These are phyloP conservation scores for Andricus grossulariae DNA, from an alignment of 1,140 invertebrate species.

Conservation along the genomic window DNA sequence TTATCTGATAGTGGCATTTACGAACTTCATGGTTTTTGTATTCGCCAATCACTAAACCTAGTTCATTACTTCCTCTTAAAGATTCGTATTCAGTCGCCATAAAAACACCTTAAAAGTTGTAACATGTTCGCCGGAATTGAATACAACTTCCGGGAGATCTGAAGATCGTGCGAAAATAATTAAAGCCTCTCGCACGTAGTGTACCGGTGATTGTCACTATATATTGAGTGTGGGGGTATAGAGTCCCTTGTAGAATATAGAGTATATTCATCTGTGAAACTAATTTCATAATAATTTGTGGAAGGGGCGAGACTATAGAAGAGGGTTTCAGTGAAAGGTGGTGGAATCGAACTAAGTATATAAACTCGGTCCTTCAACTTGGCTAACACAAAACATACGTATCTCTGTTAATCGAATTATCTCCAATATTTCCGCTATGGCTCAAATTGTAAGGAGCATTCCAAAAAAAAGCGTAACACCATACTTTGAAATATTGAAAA, in stretches of 20 bases:
- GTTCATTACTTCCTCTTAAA: too few species aligned
- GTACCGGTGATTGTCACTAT: background rate
- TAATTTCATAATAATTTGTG: background rate
- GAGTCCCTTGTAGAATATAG: background rate
- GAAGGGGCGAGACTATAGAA: background rate
- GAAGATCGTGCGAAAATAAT: background rate
- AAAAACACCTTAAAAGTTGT: background rate
- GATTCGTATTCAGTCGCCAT: too few species aligned
- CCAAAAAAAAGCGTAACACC: slow-evolving; percentile 35
- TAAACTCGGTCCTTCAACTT: slow-evolving; percentile 58
- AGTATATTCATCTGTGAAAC: background rate
- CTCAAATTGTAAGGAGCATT: slow-evolving; percentile 62
- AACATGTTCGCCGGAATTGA: background rate
- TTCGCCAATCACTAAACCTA: too few species aligned
- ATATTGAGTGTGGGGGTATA: background rate
- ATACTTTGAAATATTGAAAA: background rate
- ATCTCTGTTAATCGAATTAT: slow-evolving; percentile 41
- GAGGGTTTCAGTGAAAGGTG: slow-evolving; percentile 64
- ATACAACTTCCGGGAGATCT: background rate
- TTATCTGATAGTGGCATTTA: too few species aligned
- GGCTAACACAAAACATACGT: slow-evolving; percentile 49
- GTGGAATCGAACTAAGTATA: slow-evolving; percentile 69
- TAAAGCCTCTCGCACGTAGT: background rate
- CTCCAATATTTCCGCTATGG: slow-evolving; percentile 57
- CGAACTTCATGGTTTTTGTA: too few species aligned